Evolutionary conservation across 2,888 invertebrate genomes (phyloP).

Genomic region (Tipula confusa): DNA sequence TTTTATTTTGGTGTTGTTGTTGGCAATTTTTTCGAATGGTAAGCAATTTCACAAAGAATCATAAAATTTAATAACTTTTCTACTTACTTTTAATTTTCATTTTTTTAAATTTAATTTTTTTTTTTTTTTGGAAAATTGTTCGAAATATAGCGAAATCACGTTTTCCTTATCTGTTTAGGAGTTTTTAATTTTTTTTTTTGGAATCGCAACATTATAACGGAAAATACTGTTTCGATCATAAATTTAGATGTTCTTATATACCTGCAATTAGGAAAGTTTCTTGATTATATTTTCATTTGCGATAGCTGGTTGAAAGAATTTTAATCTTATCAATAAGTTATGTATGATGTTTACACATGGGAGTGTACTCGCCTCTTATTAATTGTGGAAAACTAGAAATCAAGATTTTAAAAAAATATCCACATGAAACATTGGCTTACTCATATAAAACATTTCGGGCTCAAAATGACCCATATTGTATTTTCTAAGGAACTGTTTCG

Average conservation of each 20-base stretch:
- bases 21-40: not conserved
- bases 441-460: too few species aligned
- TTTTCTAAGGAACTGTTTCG: too few species aligned
- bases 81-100: not conserved
- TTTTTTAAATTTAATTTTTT: too few species aligned
- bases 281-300: not conserved
- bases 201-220: not conserved
- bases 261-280: not conserved
- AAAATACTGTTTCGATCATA: not conserved
- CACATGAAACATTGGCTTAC: too few species aligned
- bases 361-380: too few species aligned
- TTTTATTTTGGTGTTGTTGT: not conserved
- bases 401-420: too few species aligned
- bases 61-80: conserved; percentile 20
- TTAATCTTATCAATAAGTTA: too few species aligned
- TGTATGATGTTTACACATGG: too few species aligned
- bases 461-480: too few species aligned
- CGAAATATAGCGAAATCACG: not conserved
- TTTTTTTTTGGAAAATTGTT: not conserved
- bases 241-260: not conserved
- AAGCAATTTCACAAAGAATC: not conserved
- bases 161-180: not conserved
- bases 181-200: not conserved
- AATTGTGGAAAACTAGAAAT: too few species aligned
- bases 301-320: not conserved